Evolutionary conservation across 2,113 vertebrate species (phyloP).

Genomic region (Eclectus roratus): DNA sequence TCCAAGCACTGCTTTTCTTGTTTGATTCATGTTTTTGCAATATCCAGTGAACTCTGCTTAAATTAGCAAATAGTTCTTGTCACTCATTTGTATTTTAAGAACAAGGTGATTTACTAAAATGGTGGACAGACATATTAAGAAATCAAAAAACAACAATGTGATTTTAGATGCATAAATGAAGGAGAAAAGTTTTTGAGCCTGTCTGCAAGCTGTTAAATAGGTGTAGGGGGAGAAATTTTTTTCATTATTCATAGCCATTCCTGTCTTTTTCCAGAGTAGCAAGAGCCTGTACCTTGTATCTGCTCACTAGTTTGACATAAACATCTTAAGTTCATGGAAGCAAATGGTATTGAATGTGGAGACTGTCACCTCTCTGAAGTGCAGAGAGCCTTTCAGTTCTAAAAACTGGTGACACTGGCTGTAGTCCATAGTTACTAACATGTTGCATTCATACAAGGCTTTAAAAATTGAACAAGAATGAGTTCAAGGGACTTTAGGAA

Average conservation of each 20-base stretch:
- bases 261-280: background rate
- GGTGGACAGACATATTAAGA: background rate
- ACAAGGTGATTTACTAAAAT: background rate
- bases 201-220: background rate
- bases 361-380: background rate
- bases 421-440: background rate
- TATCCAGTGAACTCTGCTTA: background rate
- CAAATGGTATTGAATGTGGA: fast-evolving
- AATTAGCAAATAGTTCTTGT: background rate
- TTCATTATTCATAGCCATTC: background rate
- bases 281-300: background rate
- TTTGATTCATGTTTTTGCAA: background rate
- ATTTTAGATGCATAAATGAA: background rate
- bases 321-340: background rate
- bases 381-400: background rate
- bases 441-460: background rate
- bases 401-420: background rate
- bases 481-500: background rate
- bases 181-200: background rate
- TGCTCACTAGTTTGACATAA: background rate
- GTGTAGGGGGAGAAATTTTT: background rate
- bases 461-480: background rate
- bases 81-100: background rate
- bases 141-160: background rate
- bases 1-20: background rate